Evolutionary conservation across 2,113 vertebrate species (phyloP).

Genomic region (Vulpes vulpes): DNA sequence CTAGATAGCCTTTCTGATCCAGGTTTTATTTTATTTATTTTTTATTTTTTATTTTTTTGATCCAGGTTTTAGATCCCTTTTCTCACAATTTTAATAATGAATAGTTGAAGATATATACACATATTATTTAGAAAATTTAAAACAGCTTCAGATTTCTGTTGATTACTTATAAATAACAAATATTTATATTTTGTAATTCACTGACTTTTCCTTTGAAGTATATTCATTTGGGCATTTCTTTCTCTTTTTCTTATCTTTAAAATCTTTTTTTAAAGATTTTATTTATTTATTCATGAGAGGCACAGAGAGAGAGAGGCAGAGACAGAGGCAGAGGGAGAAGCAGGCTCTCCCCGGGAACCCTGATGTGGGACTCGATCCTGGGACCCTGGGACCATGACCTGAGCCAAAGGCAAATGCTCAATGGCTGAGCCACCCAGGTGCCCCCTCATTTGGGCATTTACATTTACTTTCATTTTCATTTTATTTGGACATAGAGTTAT

Average conservation of each 20-base stretch:
- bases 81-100: not conserved
- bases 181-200: not conserved
- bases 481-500: not conserved
- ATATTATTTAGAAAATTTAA: not conserved
- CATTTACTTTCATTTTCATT: constrained; percentile 5
- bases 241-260: no score
- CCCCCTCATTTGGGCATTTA: not conserved
- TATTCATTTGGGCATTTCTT: not conserved
- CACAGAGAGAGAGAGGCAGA: no score
- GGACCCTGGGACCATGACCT: no score
- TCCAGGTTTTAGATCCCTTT: not conserved
- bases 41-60: not conserved
- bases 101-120: not conserved
- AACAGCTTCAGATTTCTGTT: not conserved
- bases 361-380: no score
- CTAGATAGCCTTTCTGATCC: not conserved
- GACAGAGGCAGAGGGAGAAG: no score
- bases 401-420: no score
- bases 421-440: no score
- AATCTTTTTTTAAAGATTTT: no score
- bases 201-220: constrained; percentile 20
- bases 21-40: not conserved
- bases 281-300: no score
- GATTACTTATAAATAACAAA: not conserved
- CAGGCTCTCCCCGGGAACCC: no score